Percentiles rank a stretch among this genome's conserved stretches.
phyloP scores from a whole-genome alignment of 2,888 invertebrate genomes.

The Chironomus riparius region DNA sequence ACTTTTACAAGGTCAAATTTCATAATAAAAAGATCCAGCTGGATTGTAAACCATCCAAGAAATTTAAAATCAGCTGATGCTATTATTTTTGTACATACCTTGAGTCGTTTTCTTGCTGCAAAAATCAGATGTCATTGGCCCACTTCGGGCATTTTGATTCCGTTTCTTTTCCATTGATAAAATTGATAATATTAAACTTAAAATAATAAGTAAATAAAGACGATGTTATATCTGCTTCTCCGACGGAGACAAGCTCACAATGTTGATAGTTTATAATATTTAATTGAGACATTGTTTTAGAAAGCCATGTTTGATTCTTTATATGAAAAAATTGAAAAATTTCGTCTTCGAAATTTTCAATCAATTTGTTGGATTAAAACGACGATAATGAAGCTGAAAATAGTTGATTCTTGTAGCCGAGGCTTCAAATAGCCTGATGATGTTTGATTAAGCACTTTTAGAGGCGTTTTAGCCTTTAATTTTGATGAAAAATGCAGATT shows the following conservation, averaged over 20 bases:
- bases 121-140: constrained; percentile 10
- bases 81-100: constrained; percentile 15
- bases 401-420: neutral
- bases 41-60: neutral
- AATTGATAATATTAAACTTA: constrained; percentile 6
- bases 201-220: neutral
- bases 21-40: neutral
- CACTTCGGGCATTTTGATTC: constrained; percentile 12
- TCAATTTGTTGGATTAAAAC: neutral
- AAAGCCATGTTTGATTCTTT: constrained; percentile 10
- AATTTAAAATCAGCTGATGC: too few species aligned
- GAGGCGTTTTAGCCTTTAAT: neutral
- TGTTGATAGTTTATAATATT: neutral
- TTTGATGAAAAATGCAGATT: constrained; percentile 8
- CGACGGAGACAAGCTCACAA: constrained; percentile 9
- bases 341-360: constrained; percentile 15
- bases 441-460: neutral
- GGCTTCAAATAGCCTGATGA: constrained; percentile 1
- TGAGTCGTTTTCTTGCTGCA: neutral
- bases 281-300: constrained; percentile 12
- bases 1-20: neutral
- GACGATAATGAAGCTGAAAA: neutral
- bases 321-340: constrained; percentile 16
- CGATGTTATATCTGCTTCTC: constrained; percentile 10
- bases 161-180: constrained; percentile 17